These are phyloP conservation scores for Onychostruthus taczanowskii DNA, from an alignment of 2,113 vertebrate species.

Conservation along the genomic window DNA sequence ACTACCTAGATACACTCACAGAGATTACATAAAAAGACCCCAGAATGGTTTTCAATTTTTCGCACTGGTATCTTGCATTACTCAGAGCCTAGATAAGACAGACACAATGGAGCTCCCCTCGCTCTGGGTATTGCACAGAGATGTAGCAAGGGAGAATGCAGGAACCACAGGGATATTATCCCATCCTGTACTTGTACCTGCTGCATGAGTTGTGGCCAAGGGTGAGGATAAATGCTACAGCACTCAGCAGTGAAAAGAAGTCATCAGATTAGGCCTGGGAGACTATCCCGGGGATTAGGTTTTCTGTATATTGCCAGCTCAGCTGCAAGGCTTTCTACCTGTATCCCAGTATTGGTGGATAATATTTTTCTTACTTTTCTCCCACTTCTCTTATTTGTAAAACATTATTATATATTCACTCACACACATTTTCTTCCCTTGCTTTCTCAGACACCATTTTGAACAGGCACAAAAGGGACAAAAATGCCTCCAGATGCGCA, in stretches of 20 bases:
- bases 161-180: neutral
- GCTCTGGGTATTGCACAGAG: neutral
- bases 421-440: neutral
- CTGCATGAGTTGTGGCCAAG: neutral
- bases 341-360: neutral
- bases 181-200: neutral
- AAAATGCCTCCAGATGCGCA: neutral
- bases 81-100: neutral
- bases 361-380: neutral
- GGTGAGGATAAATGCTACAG: neutral
- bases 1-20: neutral
- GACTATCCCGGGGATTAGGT: neutral
- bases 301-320: neutral
- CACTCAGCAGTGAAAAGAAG: neutral
- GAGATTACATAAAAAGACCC: neutral
- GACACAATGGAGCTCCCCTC: neutral
- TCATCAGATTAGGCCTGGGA: neutral
- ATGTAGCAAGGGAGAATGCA: neutral
- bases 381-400: neutral
- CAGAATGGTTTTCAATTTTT: neutral
- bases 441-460: neutral
- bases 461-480: neutral
- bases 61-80: neutral
- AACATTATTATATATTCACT: neutral
- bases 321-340: neutral